Base-by-base conservation (phyloP, 2,888 invertebrate species). In the Aproaerema taeniolella region DNA sequence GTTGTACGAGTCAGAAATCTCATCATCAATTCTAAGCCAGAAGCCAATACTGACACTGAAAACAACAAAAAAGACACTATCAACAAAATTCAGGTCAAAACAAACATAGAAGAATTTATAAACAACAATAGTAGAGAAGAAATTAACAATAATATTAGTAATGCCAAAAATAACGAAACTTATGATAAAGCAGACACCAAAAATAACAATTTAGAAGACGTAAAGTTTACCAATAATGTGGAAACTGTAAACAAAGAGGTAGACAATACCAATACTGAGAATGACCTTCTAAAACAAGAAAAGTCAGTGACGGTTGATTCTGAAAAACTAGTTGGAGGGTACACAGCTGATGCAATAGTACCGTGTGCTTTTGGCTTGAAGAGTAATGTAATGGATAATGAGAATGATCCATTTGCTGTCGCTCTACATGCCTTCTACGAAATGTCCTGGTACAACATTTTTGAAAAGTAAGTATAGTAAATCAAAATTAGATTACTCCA, bases 321-420 rank as follows among this genome's bases (percentile, higher is more conserved):
- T 0, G 82, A 80, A 54, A 70, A 73, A 41, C 50, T 83, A 0
- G 71, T 85, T 0, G 86, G 86, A 1, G 85, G 86, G 0, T 86
- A 81, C 36, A 86, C 86, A 0, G 85, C 86, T 0, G 86, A 86
- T 43, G 86, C 86, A 0, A 86, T 86, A 39, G 86, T 86, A 7
- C 85, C 86, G 0, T 86, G 86, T 45, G 86, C 86, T 0, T 86
- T 86, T 46, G 86, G 86, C 0, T 46, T 86, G 25, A 81, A 77
- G 49, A 85, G 86, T 36, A 61, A 58, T 4, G 85, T 85, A 0
- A 85, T 86, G 85, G 77, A 82, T 9, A 69, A 82, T 10, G 65
- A 75, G 0, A 56, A 69, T 0, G 85, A 86, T 31, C 85, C 85
- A 0, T 85, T 86, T 14, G 86, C 85, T 0, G 78, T 81, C 2